Conservation (phyloP, 2,797 vertebrate genomes). For the Martes flavigula region DNA sequence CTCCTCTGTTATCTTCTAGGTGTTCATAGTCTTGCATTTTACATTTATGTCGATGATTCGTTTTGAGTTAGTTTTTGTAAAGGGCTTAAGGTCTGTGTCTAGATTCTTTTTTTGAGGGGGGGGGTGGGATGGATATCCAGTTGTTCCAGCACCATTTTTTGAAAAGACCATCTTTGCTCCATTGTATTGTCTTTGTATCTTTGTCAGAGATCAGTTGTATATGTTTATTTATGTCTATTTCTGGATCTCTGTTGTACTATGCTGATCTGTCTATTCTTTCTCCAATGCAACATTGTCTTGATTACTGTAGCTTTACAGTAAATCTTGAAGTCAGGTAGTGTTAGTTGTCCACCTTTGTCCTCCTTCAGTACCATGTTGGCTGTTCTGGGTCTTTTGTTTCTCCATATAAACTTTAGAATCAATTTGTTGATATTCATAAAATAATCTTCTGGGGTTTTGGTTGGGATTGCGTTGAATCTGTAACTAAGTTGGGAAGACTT, state of each 20-base stretch:
- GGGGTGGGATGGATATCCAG: background rate
- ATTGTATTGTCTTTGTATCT: background rate
- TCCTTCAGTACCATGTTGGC: background rate
- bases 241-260: background rate
- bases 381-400: background rate
- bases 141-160: background rate
- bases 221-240: background rate
- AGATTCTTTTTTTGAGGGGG: background rate
- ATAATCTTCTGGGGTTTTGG: background rate
- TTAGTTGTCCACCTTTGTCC: background rate
- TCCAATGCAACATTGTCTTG: background rate
- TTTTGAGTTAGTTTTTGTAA: background rate
- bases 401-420: background rate
- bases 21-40: background rate
- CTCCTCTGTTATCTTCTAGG: background rate
- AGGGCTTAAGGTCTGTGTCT: background rate
- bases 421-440: background rate
- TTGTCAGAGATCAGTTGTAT: background rate
- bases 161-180: background rate
- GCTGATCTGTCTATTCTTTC: background rate
- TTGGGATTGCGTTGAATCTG: background rate
- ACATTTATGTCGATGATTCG: background rate
- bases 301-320: background rate
- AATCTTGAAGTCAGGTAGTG: background rate
- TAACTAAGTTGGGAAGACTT: background rate